Base-by-base conservation (phyloP, 2,113 vertebrate genomes). In the Bostrychus sinensis region DNA sequence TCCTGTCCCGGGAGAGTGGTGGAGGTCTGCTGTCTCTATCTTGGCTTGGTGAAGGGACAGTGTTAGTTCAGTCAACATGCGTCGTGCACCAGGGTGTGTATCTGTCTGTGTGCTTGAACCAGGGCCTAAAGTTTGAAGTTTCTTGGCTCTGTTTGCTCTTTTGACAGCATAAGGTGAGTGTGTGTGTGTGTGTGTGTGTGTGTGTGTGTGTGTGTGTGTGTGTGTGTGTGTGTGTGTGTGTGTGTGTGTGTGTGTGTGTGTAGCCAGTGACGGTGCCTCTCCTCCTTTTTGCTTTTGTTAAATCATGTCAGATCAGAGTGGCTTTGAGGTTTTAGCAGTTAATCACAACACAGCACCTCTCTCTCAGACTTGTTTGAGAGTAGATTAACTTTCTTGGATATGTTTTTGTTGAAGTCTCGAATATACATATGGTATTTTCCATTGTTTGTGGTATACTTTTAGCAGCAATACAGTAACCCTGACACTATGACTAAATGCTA, bases 21-120 rank as follows among this genome's bases (percentile, higher is more conserved):
- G 84, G 80, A 87, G 89, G 74, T 76, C 90, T 55, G 90, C 48
- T 75, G 90, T 48, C 90, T n/a, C 90, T 56, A 23, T 30, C 86
- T 76, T 17, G 76, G 70, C 84, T 83, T 59, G 64, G 83, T 72
- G 72, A 62, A 45, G 59, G 62, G 11, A 83, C 66, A 0, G 46
- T 74, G 43, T 67, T 32, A 70, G 72, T 81, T 90, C 26, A 28
- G 86, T 86, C 84, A 50, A 88, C 78, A 70, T 34, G 41, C 69
- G 75, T 1, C 0, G n/a, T 51, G 1, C 46, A 26, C 71, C 81
- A 55, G 69, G 74, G 62, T 77, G 82, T 11, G 77, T 72, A 78
- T 62, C 43, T 66, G 62, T 79, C 75, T 78, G 45, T 46, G 60
- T 61, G 61, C 75, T 77, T 73, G 64, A 84, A 71, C 70, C 66